phyloP scores from a whole-genome alignment of 2,888 invertebrate species.

The Flexamia atlantica region DNA sequence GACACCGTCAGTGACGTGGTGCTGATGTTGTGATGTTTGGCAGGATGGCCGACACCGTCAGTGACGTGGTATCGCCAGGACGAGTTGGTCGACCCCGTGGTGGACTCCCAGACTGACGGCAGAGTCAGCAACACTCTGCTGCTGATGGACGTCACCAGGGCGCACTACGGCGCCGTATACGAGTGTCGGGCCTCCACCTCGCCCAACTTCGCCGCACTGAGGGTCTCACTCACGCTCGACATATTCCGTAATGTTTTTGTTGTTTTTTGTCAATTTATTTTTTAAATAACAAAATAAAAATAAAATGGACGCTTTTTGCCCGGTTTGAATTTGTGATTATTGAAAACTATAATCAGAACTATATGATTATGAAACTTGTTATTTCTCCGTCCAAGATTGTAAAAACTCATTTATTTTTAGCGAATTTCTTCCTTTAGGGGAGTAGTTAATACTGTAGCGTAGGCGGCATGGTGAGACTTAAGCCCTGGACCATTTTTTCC shows the following conservation, averaged over 20 bases:
- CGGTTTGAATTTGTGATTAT: too few relatives aligned
- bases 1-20: conserved; percentile 40
- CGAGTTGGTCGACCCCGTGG: conserved; percentile 26
- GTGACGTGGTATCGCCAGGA: conserved; percentile 54
- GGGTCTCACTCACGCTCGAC: conserved; percentile 44
- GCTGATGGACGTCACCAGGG: conserved; percentile 51
- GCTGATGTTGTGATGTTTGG: conserved; percentile 15
- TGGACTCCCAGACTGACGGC: conserved; percentile 12
- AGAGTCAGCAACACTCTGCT: conserved; percentile 55
- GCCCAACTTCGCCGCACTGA: conserved; percentile 37
- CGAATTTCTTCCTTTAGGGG: too few relatives aligned
- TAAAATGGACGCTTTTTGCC: too few relatives aligned
- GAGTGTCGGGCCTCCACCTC: conserved; percentile 51
- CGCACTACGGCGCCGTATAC: conserved; percentile 41
- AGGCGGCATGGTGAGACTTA: too few relatives aligned
- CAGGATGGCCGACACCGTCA: conserved; percentile 47
- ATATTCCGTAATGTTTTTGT: conserved; percentile 71
- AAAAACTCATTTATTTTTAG: too few relatives aligned
- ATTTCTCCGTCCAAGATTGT: too few relatives aligned
- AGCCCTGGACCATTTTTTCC: too few relatives aligned
- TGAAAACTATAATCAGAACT: too few relatives aligned
- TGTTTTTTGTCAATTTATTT: too few relatives aligned
- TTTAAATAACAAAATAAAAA: too few relatives aligned
- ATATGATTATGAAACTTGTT: too few relatives aligned
- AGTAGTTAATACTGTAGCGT: too few relatives aligned